Base-by-base conservation (phyloP, 2,113 vertebrate genomes). In the Ptyas mucosa region DNA sequence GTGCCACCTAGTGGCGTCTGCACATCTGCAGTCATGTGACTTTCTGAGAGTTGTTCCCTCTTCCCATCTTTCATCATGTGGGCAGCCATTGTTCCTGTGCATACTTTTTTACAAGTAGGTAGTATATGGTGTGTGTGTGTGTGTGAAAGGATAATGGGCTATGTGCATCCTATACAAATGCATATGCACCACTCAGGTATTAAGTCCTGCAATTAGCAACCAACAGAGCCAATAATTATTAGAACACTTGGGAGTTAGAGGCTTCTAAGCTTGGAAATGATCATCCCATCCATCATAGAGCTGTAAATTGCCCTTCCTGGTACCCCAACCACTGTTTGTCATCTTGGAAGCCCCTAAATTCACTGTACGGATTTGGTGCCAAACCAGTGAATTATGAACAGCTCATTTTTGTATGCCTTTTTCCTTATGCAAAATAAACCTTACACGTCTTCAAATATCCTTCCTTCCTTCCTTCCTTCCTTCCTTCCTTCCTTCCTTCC, bases 1-100 rank as follows among this genome's bases (percentile, higher is more conserved):
- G 91, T 88, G 91, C 85, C 85, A 87, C 29, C 85, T 91, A 61
- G 91, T 92, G 91, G 85, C 85, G 43, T 86, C 52, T 52, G 20
- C 49, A 23, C n/a, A 88, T 58, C 39, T 88, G 46, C 10, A 91
- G 2, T 49, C 57, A 86, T 34, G 81, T 29, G 9, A 39, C 8
- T 26, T 91, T 29, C 1, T 43, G 51, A 29, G 9, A 85, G 51
- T 39, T 1, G 8, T 51, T 5, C 26, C 29, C 1, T 55, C 34
- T 58, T 89, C 43, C 39, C 24, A 43, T 20, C 34, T 20, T 81
- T 81, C 75, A 43, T 43, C 75, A 43, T 18, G 8, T 0, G 3
- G 34, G 75, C 75, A 81, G 34, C 2, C 75, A 43, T 34, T 81
- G 75, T 8, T 81, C 18, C 18, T 81, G 34, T 43, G 75, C 34